phyloP scores from a whole-genome alignment of 2,797 vertebrate species.

The Chiloscyllium punctatum region DNA sequence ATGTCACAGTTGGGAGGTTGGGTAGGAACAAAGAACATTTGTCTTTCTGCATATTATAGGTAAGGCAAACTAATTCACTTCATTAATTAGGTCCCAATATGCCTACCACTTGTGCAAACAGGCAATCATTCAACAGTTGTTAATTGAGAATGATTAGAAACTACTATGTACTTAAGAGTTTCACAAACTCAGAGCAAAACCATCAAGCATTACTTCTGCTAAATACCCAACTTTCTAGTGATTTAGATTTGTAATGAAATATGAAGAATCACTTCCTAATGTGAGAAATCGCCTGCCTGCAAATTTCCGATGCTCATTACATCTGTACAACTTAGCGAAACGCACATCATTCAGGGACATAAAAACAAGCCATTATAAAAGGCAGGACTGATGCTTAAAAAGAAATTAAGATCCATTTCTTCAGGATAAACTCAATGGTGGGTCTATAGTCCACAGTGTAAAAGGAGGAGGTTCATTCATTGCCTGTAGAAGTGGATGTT shows the following conservation, averaged over 20 bases:
- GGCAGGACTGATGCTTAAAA: constrained; percentile 9
- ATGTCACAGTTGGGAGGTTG: neutral
- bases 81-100: neutral
- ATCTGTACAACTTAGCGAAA: neutral
- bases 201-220: neutral
- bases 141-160: neutral
- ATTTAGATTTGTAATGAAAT: neutral
- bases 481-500: constrained; percentile 22
- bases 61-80: neutral
- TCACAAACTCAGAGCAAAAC: neutral
- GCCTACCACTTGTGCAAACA: neutral
- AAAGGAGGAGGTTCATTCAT: constrained; percentile 30
- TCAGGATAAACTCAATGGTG: constrained; percentile 29
- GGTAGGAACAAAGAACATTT: neutral
- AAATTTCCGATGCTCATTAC: neutral
- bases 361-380: constrained; percentile 23
- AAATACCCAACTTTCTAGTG: neutral
- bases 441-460: constrained; percentile 26
- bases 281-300: neutral
- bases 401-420: constrained; percentile 33
- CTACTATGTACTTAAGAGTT: neutral
- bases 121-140: neutral
- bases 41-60: neutral
- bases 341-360: neutral
- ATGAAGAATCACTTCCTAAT: neutral